These are phyloP conservation scores for Orthosia cruda DNA, from an alignment of 2,888 invertebrate species.

Conservation along the genomic window DNA sequence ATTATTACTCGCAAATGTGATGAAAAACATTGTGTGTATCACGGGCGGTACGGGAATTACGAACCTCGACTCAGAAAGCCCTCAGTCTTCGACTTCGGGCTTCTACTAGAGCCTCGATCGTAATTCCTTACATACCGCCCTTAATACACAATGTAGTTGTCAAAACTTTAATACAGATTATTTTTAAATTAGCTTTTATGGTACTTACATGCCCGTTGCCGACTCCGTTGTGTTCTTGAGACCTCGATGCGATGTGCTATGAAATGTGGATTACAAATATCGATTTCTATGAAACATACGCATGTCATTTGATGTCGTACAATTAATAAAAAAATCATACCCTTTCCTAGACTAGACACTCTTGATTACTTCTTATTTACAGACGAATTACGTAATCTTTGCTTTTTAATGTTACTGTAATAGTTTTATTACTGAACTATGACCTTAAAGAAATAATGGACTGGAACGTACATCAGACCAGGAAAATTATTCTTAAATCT, in stretches of 20 bases:
- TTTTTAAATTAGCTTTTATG: not conserved
- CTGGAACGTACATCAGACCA: not conserved
- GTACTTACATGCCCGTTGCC: not conserved
- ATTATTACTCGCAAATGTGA: no score
- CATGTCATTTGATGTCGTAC: slow-evolving; percentile 23
- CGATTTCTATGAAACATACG: not conserved
- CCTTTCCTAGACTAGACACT: slow-evolving; percentile 4
- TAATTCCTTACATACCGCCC: no score
- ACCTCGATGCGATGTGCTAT: not conserved
- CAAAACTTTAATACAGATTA: not conserved
- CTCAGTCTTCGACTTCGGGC: no score
- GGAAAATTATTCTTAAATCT: not conserved
- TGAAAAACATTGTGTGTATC: no score
- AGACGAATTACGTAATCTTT: slow-evolving; percentile 6
- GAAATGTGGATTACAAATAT: not conserved
- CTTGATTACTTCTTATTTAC: slow-evolving; percentile 19
- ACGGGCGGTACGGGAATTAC: no score
- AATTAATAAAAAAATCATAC: no score
- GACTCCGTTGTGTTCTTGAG: not conserved
- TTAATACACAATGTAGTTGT: no score
- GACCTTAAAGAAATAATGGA: not conserved
- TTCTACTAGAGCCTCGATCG: no score
- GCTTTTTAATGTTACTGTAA: not conserved
- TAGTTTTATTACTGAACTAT: slow-evolving; percentile 23
- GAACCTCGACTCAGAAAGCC: no score